A percentile compares a stretch with the other conserved stretches of the same genome.
Conservation (phyloP, 2,888 invertebrate species). For the Exephanes ischioxanthus region DNA sequence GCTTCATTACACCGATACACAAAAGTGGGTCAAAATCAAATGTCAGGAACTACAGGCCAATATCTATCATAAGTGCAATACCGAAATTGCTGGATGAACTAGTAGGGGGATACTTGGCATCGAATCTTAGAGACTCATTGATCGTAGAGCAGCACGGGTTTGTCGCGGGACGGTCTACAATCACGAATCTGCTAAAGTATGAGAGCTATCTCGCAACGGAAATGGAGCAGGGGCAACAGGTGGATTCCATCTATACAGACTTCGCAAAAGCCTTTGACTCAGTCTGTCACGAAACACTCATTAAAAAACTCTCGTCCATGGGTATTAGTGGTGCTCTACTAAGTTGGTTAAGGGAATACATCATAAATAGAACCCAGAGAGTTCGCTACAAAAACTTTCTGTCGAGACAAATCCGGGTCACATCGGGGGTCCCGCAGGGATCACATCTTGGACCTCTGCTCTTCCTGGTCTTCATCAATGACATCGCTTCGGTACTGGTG, state of each 20-base stretch:
- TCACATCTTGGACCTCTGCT: slow-evolving; percentile 19
- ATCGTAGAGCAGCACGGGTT: slow-evolving; percentile 10
- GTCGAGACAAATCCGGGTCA: background rate
- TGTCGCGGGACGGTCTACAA: background rate
- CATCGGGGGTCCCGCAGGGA: background rate
- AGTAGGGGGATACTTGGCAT: slow-evolving; percentile 3
- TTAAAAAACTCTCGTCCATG: background rate
- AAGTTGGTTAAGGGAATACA: background rate
- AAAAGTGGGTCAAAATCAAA: slow-evolving; percentile 40
- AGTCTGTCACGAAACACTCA: background rate
- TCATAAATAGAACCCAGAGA: background rate
- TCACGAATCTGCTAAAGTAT: background rate
- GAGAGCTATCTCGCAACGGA: background rate
- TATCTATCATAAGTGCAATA: slow-evolving; percentile 38
- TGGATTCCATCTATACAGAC: background rate
- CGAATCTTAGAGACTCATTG: background rate
- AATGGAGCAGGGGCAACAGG: background rate
- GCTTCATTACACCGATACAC: slow-evolving; percentile 46
- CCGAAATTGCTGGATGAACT: background rate
- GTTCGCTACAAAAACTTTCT: background rate
- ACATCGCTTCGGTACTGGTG: background rate
- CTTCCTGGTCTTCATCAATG: background rate
- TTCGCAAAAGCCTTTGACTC: too few relatives aligned
- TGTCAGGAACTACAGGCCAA: slow-evolving; percentile 57
- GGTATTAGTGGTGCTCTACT: background rate